These are phyloP conservation scores for Paedocypris sp. DNA, from an alignment of 2,113 vertebrate species.

Conservation along the genomic window DNA sequence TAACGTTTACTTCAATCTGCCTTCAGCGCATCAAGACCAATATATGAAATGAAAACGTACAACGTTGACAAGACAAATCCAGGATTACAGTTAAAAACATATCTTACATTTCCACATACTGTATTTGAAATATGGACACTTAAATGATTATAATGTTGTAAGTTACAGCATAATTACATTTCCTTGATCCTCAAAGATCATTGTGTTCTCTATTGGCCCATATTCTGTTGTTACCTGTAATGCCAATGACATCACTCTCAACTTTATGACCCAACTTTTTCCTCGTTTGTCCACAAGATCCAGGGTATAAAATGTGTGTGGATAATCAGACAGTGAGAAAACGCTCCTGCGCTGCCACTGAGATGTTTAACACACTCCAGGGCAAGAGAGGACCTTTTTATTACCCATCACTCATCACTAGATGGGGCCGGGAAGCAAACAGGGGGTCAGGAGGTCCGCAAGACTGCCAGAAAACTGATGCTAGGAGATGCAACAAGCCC, in stretches of 20 bases:
- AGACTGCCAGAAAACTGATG: background rate
- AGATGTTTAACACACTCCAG: conserved; percentile 21
- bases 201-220: no score
- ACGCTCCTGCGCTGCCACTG: conserved; percentile 19
- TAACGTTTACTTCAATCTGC: no score
- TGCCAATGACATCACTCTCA: conserved; percentile 49
- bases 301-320: conserved; percentile 3
- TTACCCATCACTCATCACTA: conserved; percentile 13
- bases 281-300: conserved; percentile 27
- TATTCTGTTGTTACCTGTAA: background rate
- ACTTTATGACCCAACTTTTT: conserved; percentile 27
- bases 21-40: no score
- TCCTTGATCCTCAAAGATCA: no score
- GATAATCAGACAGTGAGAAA: conserved; percentile 47
- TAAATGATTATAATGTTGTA: no score
- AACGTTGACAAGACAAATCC: no score
- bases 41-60: no score
- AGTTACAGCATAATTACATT: no score
- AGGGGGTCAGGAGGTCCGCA: background rate
- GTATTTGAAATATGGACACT: no score
- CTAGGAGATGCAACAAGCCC: background rate
- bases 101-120: no score
- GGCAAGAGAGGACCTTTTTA: conserved; percentile 6
- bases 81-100: no score
- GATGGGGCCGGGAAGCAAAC: conserved; percentile 4